Percentiles rank a stretch among this genome's conserved stretches.
These are phyloP conservation scores for Aldrovandia affinis DNA, from an alignment of 2,797 vertebrate species.

Conservation along the genomic window DNA sequence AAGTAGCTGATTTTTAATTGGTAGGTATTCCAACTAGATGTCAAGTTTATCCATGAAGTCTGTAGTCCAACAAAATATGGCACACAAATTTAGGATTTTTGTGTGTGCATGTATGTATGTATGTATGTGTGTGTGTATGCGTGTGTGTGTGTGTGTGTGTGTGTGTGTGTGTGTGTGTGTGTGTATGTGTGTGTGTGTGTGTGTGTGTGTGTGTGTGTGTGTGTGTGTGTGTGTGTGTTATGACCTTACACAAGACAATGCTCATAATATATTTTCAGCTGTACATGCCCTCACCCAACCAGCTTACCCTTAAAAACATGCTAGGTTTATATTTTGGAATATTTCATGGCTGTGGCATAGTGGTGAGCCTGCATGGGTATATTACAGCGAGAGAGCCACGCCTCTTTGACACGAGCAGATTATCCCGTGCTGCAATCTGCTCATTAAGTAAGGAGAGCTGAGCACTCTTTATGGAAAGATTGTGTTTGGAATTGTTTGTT, in stretches of 20 bases:
- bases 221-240: neutral
- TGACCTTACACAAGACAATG: slow-evolving; percentile 3
- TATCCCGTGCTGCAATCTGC: slow-evolving; percentile 5
- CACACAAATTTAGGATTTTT: neutral
- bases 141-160: neutral
- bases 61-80: neutral
- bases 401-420: neutral
- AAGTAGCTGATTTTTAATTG: slow-evolving; percentile 23
- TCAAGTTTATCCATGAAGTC: slow-evolving; percentile 6
- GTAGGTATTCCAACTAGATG: slow-evolving; percentile 28
- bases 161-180: slow-evolving; percentile 5
- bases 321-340: slow-evolving; percentile 1
- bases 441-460: neutral
- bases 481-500: slow-evolving; percentile 9
- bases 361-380: neutral
- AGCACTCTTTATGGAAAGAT: neutral
- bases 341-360: neutral
- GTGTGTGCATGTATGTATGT: neutral
- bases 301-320: neutral
- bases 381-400: neutral
- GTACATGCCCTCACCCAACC: neutral
- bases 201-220: neutral
- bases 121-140: neutral
- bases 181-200: neutral
- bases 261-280: neutral